Evolutionary conservation across 2,113 vertebrate genomes (phyloP).

Genomic region (Percopsis transmontana): DNA sequence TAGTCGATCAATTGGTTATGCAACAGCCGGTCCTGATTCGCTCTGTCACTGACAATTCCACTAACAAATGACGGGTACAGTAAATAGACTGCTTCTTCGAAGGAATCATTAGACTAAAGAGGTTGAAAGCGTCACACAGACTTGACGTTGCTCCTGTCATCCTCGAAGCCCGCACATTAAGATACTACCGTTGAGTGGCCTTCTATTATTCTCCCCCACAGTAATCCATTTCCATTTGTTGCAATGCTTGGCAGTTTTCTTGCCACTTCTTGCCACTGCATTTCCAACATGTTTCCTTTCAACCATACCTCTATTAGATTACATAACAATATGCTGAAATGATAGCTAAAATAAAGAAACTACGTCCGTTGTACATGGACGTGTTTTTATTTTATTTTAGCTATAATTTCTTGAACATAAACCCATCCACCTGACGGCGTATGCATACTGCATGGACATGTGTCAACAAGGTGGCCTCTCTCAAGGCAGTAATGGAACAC

Average conservation of each 20-base stretch:
- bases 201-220: not conserved
- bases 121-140: not conserved
- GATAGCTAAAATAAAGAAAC: not conserved
- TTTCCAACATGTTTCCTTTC: slow-evolving; percentile 10
- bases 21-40: slow-evolving; percentile 17
- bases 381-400: not conserved
- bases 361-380: no score
- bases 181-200: not conserved
- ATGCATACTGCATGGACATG: slow-evolving; percentile 10
- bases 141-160: not conserved
- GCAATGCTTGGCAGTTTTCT: slow-evolving; percentile 4
- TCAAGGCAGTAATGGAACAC: not conserved
- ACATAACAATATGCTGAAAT: slow-evolving; percentile 1
- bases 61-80: slow-evolving; percentile 1
- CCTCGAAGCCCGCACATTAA: not conserved
- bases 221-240: not conserved
- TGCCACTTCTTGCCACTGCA: slow-evolving; percentile 9
- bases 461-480: slow-evolving; percentile 25
- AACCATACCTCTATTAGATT: not conserved
- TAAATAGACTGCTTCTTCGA: slow-evolving; percentile 27
- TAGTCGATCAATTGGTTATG: slow-evolving; percentile 9
- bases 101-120: slow-evolving; percentile 7
- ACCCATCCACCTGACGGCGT: not conserved
- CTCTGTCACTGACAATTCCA: not conserved
- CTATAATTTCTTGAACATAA: slow-evolving; percentile 4